Conservation (phyloP, 2,113 vertebrate species). For the Anoura caudifer region DNA sequence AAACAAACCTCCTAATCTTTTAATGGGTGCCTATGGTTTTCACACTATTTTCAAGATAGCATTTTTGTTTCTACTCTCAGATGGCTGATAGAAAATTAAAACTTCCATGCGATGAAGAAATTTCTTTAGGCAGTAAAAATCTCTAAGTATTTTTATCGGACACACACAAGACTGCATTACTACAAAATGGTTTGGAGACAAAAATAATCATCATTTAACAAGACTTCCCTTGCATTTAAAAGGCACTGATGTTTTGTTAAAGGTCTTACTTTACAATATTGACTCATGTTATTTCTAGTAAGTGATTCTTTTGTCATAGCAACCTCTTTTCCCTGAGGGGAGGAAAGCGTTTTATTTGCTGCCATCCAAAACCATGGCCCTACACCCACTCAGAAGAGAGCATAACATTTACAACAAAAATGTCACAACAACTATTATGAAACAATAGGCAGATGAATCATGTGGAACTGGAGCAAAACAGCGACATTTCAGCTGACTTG, state of each 20-base stretch:
- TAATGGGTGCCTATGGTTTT: neutral
- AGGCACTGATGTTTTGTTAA: slow-evolving; percentile 53
- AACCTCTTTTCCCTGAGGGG: slow-evolving; percentile 64
- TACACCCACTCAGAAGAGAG: slow-evolving; percentile 72
- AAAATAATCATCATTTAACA: neutral
- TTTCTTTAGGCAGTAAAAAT: slow-evolving; percentile 30
- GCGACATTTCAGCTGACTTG: slow-evolving; percentile 70
- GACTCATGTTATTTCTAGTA: slow-evolving; percentile 76
- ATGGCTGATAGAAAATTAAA: neutral
- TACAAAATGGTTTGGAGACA: slow-evolving; percentile 27
- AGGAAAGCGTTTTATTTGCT: slow-evolving; percentile 69
- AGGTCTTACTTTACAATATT: slow-evolving; percentile 68
- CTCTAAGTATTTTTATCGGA: slow-evolving; percentile 36
- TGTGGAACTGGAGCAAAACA: slow-evolving; percentile 59
- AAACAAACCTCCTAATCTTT: neutral
- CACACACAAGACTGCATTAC: slow-evolving; percentile 23
- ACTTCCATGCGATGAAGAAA: neutral
- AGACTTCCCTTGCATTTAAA: slow-evolving; percentile 48
- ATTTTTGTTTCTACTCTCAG: neutral
- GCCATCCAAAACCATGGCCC: slow-evolving; percentile 63
- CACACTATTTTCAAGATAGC: neutral
- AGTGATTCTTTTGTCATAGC: slow-evolving; percentile 71
- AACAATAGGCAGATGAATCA: slow-evolving; percentile 78
- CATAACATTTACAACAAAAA: slow-evolving; percentile 76
- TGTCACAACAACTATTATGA: slow-evolving; percentile 77